Percentiles rank a stretch among this genome's conserved stretches.
Conservation (phyloP, 2,888 invertebrate species). For the Leptinotarsa tumamoca region DNA sequence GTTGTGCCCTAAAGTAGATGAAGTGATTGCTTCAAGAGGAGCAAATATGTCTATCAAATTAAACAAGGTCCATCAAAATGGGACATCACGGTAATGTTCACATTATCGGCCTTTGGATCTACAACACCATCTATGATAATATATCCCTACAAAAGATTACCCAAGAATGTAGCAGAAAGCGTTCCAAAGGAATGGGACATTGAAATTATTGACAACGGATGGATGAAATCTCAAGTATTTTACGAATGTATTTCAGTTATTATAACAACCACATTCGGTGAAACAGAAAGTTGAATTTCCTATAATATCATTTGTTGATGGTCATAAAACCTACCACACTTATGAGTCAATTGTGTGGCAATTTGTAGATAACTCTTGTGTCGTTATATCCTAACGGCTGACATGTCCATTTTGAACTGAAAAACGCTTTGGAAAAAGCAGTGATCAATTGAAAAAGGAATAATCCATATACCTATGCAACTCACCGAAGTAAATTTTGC, state of each 20-base stretch:
- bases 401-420: background rate
- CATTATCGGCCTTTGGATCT: too few species aligned
- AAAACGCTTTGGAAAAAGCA: background rate
- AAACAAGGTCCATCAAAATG: slow-evolving; percentile 55
- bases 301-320: background rate
- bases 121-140: slow-evolving; percentile 33
- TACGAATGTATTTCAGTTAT: background rate
- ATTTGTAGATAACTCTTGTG: background rate
- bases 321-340: background rate
- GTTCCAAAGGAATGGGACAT: slow-evolving; percentile 1
- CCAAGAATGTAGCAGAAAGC: background rate
- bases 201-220: background rate
- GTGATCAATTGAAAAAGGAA: background rate
- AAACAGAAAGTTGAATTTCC: background rate
- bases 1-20: slow-evolving; percentile 56
- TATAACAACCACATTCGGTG: background rate
- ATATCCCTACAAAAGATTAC: background rate
- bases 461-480: background rate
- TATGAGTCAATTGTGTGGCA: background rate
- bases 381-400: background rate
- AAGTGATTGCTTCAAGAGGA: slow-evolving; percentile 47
- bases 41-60: slow-evolving; percentile 55
- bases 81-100: slow-evolving; percentile 23
- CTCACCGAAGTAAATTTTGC: background rate
- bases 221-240: slow-evolving; percentile 1